Conservation (phyloP, 2,888 invertebrate species). For the Drosophila ustulata region DNA sequence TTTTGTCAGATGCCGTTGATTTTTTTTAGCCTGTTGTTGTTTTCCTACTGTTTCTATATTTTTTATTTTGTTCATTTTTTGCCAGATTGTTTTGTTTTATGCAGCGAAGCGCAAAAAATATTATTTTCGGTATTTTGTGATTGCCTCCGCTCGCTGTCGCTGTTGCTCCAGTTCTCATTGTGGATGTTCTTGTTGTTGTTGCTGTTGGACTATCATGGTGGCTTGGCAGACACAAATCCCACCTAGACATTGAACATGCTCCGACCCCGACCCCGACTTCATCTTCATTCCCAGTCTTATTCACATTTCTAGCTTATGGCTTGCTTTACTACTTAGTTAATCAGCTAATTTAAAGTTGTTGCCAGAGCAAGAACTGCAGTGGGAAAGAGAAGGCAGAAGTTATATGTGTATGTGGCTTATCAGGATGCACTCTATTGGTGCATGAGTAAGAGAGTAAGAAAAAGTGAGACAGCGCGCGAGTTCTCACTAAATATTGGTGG, state of each 20-base stretch:
- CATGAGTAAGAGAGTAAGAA: conserved; percentile 15
- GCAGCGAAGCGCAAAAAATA: conserved; percentile 74
- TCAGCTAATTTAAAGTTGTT: conserved; percentile 76
- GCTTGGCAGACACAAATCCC: conserved; percentile 61
- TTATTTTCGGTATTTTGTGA: conserved; percentile 79
- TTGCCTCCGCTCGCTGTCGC: conserved; percentile 64
- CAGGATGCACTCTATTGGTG: background rate
- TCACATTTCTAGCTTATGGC: conserved; percentile 57
- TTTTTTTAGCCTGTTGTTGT: conserved; percentile 67
- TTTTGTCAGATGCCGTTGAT: conserved; percentile 48
- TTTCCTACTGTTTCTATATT: conserved; percentile 31
- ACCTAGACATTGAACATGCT: conserved; percentile 66
- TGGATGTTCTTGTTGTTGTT: conserved; percentile 12
- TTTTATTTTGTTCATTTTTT: conserved; percentile 29
- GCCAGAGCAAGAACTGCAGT: conserved; percentile 8
- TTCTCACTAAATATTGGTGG: conserved; percentile 36
- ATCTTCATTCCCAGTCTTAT: conserved; percentile 4
- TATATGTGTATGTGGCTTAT: conserved; percentile 18
- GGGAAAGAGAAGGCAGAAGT: background rate
- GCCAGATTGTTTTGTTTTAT: conserved; percentile 67
- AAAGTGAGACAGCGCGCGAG: background rate
- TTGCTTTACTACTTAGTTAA: conserved; percentile 77
- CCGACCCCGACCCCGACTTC: conserved; percentile 24
- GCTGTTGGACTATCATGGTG: background rate
- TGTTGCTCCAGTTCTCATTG: conserved; percentile 25